phyloP scores from a whole-genome alignment of 2,797 vertebrate genomes.

The Tachyglossus aculeatus region DNA sequence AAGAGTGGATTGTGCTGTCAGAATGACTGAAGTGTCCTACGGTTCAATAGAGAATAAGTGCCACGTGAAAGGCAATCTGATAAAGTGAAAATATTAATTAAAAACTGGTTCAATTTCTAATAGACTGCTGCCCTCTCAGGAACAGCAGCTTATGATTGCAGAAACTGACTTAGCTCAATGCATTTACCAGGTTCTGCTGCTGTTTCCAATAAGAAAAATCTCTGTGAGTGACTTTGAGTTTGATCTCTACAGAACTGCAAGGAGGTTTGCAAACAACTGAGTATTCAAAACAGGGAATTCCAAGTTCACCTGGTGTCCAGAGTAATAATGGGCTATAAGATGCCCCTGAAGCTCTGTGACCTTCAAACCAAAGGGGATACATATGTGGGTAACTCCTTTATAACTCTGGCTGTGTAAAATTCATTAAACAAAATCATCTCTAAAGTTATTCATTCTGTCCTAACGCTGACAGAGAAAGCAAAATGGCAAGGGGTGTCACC shows the following conservation, averaged over 20 bases:
- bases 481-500: no score
- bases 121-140: background rate
- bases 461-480: no score
- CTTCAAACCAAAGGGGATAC: no score
- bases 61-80: background rate
- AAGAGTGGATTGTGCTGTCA: no score
- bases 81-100: background rate
- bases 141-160: accelerated
- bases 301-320: no score
- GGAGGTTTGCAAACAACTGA: no score
- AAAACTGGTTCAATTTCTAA: background rate
- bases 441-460: no score
- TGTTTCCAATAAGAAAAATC: background rate
- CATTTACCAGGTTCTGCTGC: accelerated
- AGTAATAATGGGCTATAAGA: accelerated
- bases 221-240: background rate
- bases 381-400: background rate
- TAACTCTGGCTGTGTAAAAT: no score
- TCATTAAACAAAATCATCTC: no score
- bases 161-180: background rate
- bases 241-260: background rate
- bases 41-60: background rate
- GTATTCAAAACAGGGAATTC: no score
- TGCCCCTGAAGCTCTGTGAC: accelerated
- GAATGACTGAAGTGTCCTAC: background rate